Conservation (phyloP, 2,888 invertebrate species). For the Dryobotodes eremita region DNA sequence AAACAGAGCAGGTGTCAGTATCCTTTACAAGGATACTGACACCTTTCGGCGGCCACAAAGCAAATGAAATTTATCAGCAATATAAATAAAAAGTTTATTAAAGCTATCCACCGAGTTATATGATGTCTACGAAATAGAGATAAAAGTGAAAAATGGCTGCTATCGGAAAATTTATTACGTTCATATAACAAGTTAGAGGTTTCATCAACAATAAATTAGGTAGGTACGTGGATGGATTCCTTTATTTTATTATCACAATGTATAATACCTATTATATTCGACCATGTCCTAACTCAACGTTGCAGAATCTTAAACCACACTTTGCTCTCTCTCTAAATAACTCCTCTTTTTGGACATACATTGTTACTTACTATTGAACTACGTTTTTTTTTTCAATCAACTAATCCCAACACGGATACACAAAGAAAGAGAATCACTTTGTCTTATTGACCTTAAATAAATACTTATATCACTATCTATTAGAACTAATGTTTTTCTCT, state of each 20-base stretch:
- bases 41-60: conserved; percentile 9
- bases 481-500: not conserved
- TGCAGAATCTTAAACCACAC: not conserved
- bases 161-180: conserved; percentile 46
- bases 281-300: not conserved
- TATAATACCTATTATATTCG: no score
- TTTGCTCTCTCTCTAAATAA: no score
- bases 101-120: conserved; percentile 19
- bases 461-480: conserved; percentile 8
- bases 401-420: not conserved
- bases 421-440: not conserved
- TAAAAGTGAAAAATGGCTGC: conserved; percentile 42
- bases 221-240: not conserved
- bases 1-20: not conserved
- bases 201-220: conserved; percentile 20
- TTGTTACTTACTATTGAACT: not conserved
- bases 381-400: not conserved
- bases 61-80: conserved; percentile 26
- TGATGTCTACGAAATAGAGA: conserved; percentile 33
- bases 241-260: not conserved
- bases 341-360: not conserved
- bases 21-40: not conserved
- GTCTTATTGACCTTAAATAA: not conserved
- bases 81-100: conserved; percentile 35
- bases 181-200: conserved; percentile 22